Conservation (phyloP, 2,797 vertebrate genomes). For the Neopelma chrysocephalum region DNA sequence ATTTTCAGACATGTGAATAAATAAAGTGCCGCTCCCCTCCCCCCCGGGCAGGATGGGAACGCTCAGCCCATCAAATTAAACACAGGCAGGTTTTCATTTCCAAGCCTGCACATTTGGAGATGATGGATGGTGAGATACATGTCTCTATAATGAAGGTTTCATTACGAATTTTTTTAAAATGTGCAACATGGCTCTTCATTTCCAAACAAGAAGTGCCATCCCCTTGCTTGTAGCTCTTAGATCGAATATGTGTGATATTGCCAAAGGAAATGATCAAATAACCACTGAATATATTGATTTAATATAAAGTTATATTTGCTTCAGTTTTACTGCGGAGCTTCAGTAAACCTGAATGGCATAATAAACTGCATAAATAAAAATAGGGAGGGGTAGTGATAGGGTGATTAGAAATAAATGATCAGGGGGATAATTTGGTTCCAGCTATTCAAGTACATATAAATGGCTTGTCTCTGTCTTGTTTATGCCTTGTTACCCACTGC, state of each 20-base stretch:
- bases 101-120: conserved; percentile 38
- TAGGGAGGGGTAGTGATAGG: neutral
- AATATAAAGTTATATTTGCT: conserved; percentile 15
- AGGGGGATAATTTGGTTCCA: neutral
- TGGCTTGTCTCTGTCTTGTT: neutral
- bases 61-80: conserved; percentile 47
- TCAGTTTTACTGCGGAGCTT: neutral
- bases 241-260: neutral
- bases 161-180: conserved; percentile 40
- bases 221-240: neutral
- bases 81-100: conserved; percentile 49
- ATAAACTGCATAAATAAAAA: conserved; percentile 8
- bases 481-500: neutral
- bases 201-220: conserved; percentile 23
- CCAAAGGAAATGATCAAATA: conserved; percentile 11
- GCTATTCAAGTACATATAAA: neutral
- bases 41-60: neutral
- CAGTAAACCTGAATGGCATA: neutral
- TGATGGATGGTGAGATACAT: conserved; percentile 66
- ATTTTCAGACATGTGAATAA: neutral
- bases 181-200: conserved; percentile 45
- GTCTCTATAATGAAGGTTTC: conserved; percentile 64
- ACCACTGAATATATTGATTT: neutral
- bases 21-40: neutral
- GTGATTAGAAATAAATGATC: neutral